A percentile compares a stretch with the other conserved stretches of the same genome.
These are phyloP conservation scores for Acanthochromis polyacanthus DNA, from an alignment of 2,113 vertebrate species.

Conservation along the genomic window DNA sequence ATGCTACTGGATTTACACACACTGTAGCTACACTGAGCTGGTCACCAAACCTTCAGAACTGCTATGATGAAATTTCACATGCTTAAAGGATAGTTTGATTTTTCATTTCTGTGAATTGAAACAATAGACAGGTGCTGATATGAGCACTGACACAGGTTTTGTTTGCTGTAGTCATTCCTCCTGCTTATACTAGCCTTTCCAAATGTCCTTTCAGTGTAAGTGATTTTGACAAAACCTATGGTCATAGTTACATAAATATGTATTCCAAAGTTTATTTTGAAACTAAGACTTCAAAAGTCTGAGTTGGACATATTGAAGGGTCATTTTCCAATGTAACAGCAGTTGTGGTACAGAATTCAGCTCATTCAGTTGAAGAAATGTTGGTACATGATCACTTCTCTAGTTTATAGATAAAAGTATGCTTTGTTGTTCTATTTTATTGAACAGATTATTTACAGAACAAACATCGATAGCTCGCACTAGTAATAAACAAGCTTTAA, in stretches of 20 bases:
- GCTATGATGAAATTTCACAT: background rate
- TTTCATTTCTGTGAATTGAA: background rate
- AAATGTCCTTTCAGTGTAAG: too few species aligned
- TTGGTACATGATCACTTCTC: background rate
- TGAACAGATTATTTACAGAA: too few species aligned
- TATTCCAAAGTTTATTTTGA: too few species aligned
- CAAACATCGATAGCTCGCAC: too few species aligned
- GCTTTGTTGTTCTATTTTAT: too few species aligned
- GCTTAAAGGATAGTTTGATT: background rate
- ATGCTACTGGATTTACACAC: constrained; percentile 12
- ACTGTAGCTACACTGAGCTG: background rate
- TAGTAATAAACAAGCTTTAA: too few species aligned
- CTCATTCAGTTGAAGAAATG: background rate
- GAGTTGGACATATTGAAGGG: background rate
- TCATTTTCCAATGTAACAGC: too few species aligned
- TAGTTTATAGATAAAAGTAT: background rate
- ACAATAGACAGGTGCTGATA: background rate
- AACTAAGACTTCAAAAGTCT: too few species aligned
- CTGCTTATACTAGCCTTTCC: background rate
- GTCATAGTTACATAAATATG: too few species aligned
- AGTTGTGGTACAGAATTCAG: background rate
- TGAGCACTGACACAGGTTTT: background rate
- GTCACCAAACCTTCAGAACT: background rate
- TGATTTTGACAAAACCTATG: too few species aligned
- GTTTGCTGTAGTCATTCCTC: background rate